Conservation (phyloP, 2,888 invertebrate genomes). For the Aradus depressus region DNA sequence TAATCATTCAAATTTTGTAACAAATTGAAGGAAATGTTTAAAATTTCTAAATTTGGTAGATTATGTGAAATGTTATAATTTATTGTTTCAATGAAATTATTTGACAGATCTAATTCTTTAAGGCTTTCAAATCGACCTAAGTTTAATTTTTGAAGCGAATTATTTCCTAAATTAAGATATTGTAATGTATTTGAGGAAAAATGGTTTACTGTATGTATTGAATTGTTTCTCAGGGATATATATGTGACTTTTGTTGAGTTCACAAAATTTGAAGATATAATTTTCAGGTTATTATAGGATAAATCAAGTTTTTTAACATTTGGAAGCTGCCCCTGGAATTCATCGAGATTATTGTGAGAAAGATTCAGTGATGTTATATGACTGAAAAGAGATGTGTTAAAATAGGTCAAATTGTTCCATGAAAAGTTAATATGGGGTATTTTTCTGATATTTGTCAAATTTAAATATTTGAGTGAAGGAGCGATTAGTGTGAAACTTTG, state of each 20-base stretch:
- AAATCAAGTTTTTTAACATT: constrained; percentile 30
- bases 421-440: constrained; percentile 14
- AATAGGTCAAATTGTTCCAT: constrained; percentile 8
- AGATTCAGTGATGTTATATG: constrained; percentile 16
- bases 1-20: constrained; percentile 27
- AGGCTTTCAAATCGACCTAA: constrained; percentile 17
- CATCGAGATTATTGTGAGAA: constrained; percentile 16
- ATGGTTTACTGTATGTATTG: constrained; percentile 31
- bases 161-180: constrained; percentile 31
- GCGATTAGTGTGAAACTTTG: constrained; percentile 1
- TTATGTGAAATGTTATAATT: constrained; percentile 15
- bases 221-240: constrained; percentile 38
- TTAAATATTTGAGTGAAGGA: neutral
- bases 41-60: constrained; percentile 29
- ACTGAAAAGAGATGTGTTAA: constrained; percentile 9
- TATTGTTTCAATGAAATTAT: constrained; percentile 23
- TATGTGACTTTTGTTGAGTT: constrained; percentile 33
- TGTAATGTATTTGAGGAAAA: constrained; percentile 19
- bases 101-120: constrained; percentile 23
- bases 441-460: constrained; percentile 14
- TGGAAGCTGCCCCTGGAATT: constrained; percentile 12
- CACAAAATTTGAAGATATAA: constrained; percentile 31
- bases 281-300: constrained; percentile 29
- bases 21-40: constrained; percentile 33
- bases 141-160: constrained; percentile 14